Conservation (phyloP, 2,888 invertebrate genomes). For the Esperia sulphurella region DNA sequence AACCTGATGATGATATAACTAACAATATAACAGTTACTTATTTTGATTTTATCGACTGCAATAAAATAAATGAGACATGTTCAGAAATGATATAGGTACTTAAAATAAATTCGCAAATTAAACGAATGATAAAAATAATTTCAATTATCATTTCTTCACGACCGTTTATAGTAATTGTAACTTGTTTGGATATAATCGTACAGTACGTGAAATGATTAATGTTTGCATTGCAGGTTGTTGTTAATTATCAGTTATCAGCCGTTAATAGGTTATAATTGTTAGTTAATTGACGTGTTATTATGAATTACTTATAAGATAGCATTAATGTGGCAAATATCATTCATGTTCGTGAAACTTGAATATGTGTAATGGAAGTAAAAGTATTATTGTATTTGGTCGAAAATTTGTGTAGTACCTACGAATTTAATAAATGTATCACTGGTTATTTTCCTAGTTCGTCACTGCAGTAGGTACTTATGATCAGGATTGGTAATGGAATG, state of each 20-base stretch:
- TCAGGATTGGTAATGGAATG: too few species aligned
- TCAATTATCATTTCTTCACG: conserved; percentile 8
- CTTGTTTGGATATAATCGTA: conserved; percentile 36
- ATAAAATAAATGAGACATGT: neutral
- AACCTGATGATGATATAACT: too few species aligned
- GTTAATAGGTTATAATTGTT: conserved; percentile 52
- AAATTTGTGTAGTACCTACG: too few species aligned
- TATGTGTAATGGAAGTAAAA: too few species aligned
- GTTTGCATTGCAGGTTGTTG: conserved; percentile 37
- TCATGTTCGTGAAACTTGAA: neutral
- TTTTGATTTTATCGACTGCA: too few species aligned
- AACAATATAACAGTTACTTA: too few species aligned
- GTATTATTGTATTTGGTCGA: too few species aligned
- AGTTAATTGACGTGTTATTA: conserved; percentile 21
- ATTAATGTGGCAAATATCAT: neutral
- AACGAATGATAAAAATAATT: neutral
- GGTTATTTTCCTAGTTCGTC: too few species aligned
- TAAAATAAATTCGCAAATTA: neutral
- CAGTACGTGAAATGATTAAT: conserved; percentile 48
- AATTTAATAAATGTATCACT: too few species aligned
- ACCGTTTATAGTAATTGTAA: conserved; percentile 39
- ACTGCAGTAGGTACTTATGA: too few species aligned
- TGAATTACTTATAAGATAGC: neutral
- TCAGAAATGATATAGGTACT: neutral
- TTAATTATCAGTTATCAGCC: conserved; percentile 53